phyloP scores from a whole-genome alignment of 2,797 vertebrate species.

The Myripristis jacobus region DNA sequence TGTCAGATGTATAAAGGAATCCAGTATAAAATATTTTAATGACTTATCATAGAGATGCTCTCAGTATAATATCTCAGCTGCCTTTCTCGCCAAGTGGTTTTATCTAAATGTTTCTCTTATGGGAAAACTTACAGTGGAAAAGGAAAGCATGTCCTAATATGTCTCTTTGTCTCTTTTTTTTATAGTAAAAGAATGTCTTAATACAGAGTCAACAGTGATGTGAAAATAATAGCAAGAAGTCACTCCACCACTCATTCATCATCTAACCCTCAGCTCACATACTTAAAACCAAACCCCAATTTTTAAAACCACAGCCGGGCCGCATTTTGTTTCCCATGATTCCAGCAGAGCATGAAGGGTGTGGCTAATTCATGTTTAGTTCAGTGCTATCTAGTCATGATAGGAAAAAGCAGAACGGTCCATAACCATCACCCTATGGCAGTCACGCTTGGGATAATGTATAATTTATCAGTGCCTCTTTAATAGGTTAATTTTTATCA shows the following conservation, averaged over 20 bases:
- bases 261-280: too few species aligned
- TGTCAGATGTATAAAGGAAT: background rate
- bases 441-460: background rate
- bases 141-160: background rate
- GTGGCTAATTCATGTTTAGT: background rate
- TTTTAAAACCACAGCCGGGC: too few species aligned
- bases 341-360: background rate
- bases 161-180: background rate
- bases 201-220: too few species aligned
- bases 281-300: too few species aligned
- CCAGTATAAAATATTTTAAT: too few species aligned
- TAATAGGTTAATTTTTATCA: slow-evolving; percentile 9
- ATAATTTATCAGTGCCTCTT: background rate
- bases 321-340: background rate
- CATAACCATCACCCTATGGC: background rate
- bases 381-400: background rate
- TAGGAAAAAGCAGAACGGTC: background rate
- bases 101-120: background rate
- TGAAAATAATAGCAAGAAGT: too few species aligned
- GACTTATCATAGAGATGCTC: too few species aligned
- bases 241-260: too few species aligned
- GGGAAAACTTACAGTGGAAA: background rate
- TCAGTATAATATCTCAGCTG: too few species aligned
- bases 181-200: too few species aligned
- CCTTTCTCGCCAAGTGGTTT: too few species aligned